A percentile compares a stretch with the other conserved stretches of the same genome.
phyloP scores from a whole-genome alignment of 1,140 invertebrate genomes.

The Paramacrobiotus metropolitanus region DNA sequence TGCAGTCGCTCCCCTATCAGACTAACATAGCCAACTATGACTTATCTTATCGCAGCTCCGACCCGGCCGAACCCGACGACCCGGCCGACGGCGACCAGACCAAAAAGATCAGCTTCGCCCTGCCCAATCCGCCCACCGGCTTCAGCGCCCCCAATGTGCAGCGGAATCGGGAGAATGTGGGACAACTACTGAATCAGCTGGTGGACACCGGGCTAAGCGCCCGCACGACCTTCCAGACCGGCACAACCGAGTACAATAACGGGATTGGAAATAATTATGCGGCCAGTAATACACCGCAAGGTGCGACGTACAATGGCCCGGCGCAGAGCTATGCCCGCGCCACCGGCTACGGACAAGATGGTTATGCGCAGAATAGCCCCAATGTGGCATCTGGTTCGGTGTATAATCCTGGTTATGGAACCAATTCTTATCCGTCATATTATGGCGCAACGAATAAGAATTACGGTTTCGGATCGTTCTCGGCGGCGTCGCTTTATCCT shows the following conservation, averaged over 20 bases:
- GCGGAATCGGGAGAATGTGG: too few species aligned
- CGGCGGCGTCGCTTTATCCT: background rate
- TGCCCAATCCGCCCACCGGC: background rate
- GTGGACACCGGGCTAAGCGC: too few species aligned
- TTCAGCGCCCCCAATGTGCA: too few species aligned
- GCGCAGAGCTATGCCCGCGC: too few species aligned
- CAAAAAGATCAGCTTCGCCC: background rate
- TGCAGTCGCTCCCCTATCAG: slow-evolving; percentile 3
- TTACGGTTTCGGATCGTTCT: background rate
- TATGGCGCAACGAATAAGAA: too few species aligned
- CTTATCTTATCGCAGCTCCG: background rate
- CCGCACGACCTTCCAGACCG: too few species aligned
- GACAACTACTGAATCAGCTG: too few species aligned
- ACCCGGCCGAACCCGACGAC: background rate
- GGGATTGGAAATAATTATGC: background rate
- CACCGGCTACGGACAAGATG: background rate
- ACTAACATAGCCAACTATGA: background rate
- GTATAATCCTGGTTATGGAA: background rate
- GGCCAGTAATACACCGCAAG: background rate
- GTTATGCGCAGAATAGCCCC: background rate
- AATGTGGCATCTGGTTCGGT: background rate
- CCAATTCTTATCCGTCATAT: background rate
- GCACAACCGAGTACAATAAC: too few species aligned
- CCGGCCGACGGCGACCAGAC: background rate
- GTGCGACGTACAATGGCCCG: background rate